Evolutionary conservation across 2,797 vertebrate genomes (phyloP).

Genomic region (Premnoplex brunnescens): DNA sequence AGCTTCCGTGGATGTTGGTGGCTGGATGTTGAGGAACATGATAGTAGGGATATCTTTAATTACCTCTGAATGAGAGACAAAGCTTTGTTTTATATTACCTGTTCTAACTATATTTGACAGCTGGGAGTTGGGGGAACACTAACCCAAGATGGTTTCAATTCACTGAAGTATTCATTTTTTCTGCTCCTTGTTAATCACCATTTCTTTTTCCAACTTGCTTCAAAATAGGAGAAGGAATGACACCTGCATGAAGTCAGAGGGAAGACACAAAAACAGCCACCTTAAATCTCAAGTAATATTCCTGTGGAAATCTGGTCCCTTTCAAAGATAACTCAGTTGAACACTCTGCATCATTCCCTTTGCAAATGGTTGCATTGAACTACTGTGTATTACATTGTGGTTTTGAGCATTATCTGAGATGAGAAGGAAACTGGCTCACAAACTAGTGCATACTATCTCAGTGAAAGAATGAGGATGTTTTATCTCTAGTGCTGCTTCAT

Average conservation of each 20-base stretch:
- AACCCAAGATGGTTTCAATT: not conserved
- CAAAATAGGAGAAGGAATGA: not conserved
- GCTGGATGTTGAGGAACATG: not conserved
- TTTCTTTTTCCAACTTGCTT: not conserved
- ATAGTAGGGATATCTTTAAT: constrained; percentile 10
- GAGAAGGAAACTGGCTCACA: not conserved
- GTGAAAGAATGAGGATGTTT: not conserved
- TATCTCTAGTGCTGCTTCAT: not conserved
- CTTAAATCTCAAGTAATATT: not conserved
- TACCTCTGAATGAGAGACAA: constrained; percentile 11
- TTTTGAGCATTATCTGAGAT: not conserved
- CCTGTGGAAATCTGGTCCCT: not conserved
- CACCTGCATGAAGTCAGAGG: not conserved
- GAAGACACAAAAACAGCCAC: not conserved
- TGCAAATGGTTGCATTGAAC: not conserved
- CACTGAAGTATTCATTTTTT: not conserved
- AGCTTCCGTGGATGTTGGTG: not conserved
- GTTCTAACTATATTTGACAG: not conserved
- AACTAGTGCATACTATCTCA: not conserved
- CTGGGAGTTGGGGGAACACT: not conserved
- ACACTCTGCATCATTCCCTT: not conserved
- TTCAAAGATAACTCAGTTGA: not conserved
- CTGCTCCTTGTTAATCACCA: not conserved
- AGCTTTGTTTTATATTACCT: not conserved
- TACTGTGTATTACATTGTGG: not conserved